Evolutionary conservation across 2,797 vertebrate species (phyloP), one percentile per base, ranked within the genome.

Genomic region (Pangasius djambal): DNA sequence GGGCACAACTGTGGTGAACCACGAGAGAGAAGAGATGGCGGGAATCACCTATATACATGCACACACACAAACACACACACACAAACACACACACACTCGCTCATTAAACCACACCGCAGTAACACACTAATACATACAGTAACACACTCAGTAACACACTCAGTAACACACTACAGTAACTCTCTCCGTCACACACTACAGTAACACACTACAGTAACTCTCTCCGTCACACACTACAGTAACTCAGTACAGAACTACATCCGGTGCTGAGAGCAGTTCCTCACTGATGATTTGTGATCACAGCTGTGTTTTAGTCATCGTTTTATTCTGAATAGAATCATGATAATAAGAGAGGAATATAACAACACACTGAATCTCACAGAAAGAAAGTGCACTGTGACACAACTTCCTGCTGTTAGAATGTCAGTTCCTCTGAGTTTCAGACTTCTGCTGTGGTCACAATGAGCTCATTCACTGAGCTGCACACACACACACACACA

Each of bases 1-100:
- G 9, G 98, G 98, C 61, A 98, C 95, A 9, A 99, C 97, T 0
- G 98, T 99, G 88, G 98, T 99, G 93, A 98, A 98, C 98, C 98
- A 99, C 31, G 97, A 95, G 92, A 99, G 96, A 0, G 98, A 98
- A 18, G 98, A 93, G n/a, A 93, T 92, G 34, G 89, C 94, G 52
- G 97, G 97, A 93, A 97, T 96, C 89, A 97, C 31, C 97, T 97
- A 93, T n/a, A 91, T 13, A 84, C 78, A 83, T 31, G 37, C 77
- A 79, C 77, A 81, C 77, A n/a, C 86, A 77, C 57, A 78, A 40
- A 61, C 67, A 37, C 69, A 74, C 22, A 74, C 65, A 57, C 18
- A 55, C 25, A 77, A 28, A 59, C 31, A 78, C 48, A 50, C 82
- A 61, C 28, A 75, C 9, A 34, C 6, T 9, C 2, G 10, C 31